These are phyloP conservation scores for Xylocopa sonorina DNA, from an alignment of 1,140 invertebrate genomes.

Conservation along the genomic window DNA sequence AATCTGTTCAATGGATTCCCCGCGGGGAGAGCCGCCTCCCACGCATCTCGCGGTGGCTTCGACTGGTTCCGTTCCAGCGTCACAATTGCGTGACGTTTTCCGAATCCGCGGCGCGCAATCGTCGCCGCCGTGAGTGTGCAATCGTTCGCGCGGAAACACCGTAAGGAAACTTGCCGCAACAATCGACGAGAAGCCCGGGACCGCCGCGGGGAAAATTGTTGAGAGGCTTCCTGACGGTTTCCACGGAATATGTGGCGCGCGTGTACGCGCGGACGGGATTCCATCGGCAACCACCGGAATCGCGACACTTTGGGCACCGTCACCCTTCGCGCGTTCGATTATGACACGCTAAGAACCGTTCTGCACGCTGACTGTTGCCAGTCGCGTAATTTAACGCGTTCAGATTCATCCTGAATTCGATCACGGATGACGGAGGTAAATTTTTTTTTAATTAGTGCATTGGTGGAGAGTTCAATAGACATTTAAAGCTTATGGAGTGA, in stretches of 20 bases:
- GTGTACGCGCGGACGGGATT: slow-evolving; percentile 37
- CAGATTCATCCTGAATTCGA: no score
- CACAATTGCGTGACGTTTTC: slow-evolving; percentile 13
- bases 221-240: slow-evolving; percentile 48
- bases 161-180: slow-evolving; percentile 32
- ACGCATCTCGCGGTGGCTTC: not conserved
- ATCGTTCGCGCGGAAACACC: slow-evolving; percentile 27
- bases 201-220: slow-evolving; percentile 47
- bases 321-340: slow-evolving; percentile 34
- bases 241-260: slow-evolving; percentile 20
- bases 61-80: not conserved
- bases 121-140: slow-evolving; percentile 19
- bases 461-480: no score
- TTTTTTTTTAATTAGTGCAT: no score
- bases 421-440: no score
- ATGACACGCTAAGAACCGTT: not conserved
- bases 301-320: slow-evolving; percentile 32
- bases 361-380: not conserved
- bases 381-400: not conserved
- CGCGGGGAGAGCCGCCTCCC: no score
- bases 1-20: no score
- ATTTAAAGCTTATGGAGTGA: no score
- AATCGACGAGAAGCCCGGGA: slow-evolving; percentile 42
- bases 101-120: slow-evolving; percentile 1
- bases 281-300: slow-evolving; percentile 37